Percentiles rank a stretch among this genome's conserved stretches.
These are phyloP conservation scores for Ciconia stormi DNA, from an alignment of 2,113 vertebrate genomes.

Conservation along the genomic window DNA sequence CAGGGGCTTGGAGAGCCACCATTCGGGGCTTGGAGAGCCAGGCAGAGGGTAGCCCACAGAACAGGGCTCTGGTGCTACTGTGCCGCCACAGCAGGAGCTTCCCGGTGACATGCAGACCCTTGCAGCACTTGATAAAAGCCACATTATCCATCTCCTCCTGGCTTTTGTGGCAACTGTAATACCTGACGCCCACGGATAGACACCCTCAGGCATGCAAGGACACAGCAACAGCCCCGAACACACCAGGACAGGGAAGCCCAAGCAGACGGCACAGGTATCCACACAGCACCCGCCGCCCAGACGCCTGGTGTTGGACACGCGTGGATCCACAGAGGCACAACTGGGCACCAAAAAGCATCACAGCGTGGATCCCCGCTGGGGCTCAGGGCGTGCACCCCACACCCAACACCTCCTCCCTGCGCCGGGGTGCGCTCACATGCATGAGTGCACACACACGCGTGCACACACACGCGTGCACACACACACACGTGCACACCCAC, in stretches of 20 bases:
- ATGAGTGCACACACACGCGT: rapidly evolving
- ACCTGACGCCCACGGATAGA: rapidly evolving
- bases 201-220: background rate
- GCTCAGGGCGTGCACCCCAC: background rate
- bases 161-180: background rate
- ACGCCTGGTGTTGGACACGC: rapidly evolving
- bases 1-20: background rate
- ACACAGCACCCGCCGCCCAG: background rate
- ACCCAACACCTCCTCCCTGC: background rate
- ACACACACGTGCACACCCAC: background rate
- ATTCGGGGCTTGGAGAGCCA: no score
- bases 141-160: background rate
- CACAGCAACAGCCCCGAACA: no score
- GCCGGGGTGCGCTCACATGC: rapidly evolving
- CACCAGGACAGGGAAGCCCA: background rate
- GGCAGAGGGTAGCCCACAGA: background rate
- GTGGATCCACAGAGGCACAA: background rate
- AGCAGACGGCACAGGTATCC: background rate
- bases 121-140: background rate
- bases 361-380: background rate
- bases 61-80: background rate
- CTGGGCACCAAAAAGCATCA: background rate
- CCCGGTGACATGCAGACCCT: rapidly evolving
- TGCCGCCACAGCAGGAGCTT: background rate
- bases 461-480: no score